A percentile compares a stretch with the other conserved stretches of the same genome.
Evolutionary conservation across 2,888 invertebrate genomes (phyloP).

Genomic region (Glaucopsyche alexis): DNA sequence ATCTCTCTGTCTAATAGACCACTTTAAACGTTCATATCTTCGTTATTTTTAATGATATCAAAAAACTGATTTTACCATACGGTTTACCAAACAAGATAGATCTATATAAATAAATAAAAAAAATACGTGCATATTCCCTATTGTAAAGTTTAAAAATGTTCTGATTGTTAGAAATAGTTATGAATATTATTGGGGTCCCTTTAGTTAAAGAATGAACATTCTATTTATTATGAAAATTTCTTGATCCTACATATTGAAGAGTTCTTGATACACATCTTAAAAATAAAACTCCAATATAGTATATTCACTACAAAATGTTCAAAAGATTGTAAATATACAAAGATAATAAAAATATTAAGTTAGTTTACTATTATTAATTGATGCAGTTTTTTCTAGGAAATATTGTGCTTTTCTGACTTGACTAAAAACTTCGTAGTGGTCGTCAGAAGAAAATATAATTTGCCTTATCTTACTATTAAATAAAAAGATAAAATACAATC

Average conservation of each 20-base stretch:
- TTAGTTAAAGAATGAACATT: neutral
- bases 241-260: neutral
- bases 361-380: neutral
- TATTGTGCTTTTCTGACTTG: conserved; percentile 16
- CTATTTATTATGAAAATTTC: neutral
- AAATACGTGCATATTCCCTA: no score
- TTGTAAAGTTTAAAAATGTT: no score
- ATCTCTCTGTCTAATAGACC: no score
- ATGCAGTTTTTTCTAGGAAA: conserved; percentile 17
- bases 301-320: neutral
- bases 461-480: conserved; percentile 22
- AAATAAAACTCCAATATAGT: neutral
- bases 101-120: no score
- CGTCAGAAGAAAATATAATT: conserved; percentile 18
- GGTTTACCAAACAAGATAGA: no score
- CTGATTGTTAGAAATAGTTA: neutral
- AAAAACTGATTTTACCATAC: no score
- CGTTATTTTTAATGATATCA: no score
- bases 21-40: no score
- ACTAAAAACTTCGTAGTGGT: neutral
- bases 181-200: neutral
- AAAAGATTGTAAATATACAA: neutral
- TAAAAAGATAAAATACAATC: conserved; percentile 3
- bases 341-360: neutral
- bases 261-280: neutral